A percentile compares a stretch with the other conserved stretches of the same genome.
Evolutionary conservation across 2,797 vertebrate genomes (phyloP).

Genomic region (Mionectes olivaceus): DNA sequence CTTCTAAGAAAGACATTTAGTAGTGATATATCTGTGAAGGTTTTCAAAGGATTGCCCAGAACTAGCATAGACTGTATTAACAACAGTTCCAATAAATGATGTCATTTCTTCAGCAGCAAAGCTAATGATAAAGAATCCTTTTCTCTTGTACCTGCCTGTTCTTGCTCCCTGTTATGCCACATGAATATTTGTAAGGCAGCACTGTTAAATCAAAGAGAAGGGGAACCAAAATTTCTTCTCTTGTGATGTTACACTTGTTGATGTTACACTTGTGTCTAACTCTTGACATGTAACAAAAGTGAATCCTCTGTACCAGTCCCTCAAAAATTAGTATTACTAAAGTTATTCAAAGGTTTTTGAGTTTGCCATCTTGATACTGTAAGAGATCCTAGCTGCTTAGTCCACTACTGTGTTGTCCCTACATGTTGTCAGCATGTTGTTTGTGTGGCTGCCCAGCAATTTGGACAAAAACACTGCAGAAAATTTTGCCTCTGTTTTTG

Average conservation of each 20-base stretch:
- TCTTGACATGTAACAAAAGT: background rate
- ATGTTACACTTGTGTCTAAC: too few species aligned
- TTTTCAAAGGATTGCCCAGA: background rate
- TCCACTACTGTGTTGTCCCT: fast-evolving
- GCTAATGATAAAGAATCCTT: background rate
- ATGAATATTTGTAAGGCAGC: background rate
- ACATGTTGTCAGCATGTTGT: background rate
- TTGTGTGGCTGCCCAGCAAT: background rate
- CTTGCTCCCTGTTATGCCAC: background rate
- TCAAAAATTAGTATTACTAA: background rate
- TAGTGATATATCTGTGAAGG: background rate
- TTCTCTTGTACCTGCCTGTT: background rate
- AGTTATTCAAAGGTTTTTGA: background rate
- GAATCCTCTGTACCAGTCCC: background rate
- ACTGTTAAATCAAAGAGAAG: background rate
- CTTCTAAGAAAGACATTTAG: background rate
- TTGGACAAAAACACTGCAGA: background rate
- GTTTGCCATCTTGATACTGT: background rate
- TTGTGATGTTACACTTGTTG: background rate
- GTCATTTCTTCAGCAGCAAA: background rate
- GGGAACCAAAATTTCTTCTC: background rate
- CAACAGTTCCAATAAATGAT: background rate
- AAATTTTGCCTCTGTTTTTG: too few species aligned
- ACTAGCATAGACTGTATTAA: background rate
- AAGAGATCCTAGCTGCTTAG: background rate